Evolutionary conservation across 2,888 invertebrate species (phyloP).

Genomic region (Tiliacea citrago): DNA sequence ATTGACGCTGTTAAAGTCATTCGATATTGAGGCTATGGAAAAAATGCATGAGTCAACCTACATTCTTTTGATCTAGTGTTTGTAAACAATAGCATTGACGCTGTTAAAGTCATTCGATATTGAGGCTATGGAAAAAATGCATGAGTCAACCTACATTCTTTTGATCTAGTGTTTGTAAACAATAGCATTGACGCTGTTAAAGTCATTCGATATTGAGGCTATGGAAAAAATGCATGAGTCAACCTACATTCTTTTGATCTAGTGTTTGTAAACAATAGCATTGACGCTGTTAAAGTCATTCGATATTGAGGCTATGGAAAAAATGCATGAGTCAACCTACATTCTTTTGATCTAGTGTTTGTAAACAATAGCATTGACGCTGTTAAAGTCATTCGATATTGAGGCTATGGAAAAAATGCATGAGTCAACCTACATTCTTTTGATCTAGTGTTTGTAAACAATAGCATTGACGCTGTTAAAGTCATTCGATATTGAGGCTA

Average conservation of each 20-base stretch:
- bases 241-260: constrained; percentile 42
- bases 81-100: constrained; percentile 39
- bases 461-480: background rate
- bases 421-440: constrained; percentile 49
- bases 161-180: constrained; percentile 49
- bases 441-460: constrained; percentile 51
- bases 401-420: constrained; percentile 10
- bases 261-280: constrained; percentile 52
- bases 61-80: constrained; percentile 38
- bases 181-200: constrained; percentile 3
- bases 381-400: constrained; percentile 3
- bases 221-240: constrained; percentile 7
- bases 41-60: constrained; percentile 43
- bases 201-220: constrained; percentile 9
- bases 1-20: background rate
- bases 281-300: background rate
- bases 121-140: constrained; percentile 9
- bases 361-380: constrained; percentile 36
- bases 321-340: constrained; percentile 43
- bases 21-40: constrained; percentile 7
- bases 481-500: constrained; percentile 7
- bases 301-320: constrained; percentile 5
- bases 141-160: constrained; percentile 50
- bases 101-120: constrained; percentile 3
- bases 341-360: constrained; percentile 41